Conservation (phyloP, 2,888 invertebrate genomes). For the Molorchus minor region DNA sequence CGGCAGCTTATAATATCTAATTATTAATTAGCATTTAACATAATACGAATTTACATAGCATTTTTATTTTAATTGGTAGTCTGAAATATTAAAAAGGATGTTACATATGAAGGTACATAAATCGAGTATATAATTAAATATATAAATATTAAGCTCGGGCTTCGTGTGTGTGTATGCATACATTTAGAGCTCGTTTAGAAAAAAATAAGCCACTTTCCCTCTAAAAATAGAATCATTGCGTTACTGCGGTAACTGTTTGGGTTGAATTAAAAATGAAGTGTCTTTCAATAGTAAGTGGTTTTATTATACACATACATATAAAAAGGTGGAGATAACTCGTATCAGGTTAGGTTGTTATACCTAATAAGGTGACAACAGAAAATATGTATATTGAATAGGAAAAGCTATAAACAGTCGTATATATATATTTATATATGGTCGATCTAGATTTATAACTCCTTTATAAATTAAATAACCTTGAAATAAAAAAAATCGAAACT, state of each 20-base stretch:
- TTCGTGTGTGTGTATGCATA: slow-evolving; percentile 13
- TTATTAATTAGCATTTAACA: slow-evolving; percentile 20
- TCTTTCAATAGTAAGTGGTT: not conserved
- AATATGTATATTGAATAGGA: not conserved
- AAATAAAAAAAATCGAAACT: too few species aligned
- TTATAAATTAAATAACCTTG: too few species aligned
- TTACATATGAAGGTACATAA: slow-evolving; percentile 20
- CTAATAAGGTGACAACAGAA: not conserved
- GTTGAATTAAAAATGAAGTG: slow-evolving; percentile 5
- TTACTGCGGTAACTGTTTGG: slow-evolving; percentile 12
- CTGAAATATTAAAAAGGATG: slow-evolving; percentile 11
- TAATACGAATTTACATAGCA: slow-evolving; percentile 19
- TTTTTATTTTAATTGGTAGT: slow-evolving; percentile 17
- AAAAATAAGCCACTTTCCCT: slow-evolving; percentile 21
- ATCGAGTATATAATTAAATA: slow-evolving; percentile 19
- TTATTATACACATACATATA: too few species aligned
- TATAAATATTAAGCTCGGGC: slow-evolving; percentile 20
- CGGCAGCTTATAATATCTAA: slow-evolving; percentile 1
- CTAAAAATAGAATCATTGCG: slow-evolving; percentile 20
- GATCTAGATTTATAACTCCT: too few species aligned
- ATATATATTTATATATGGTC: too few species aligned
- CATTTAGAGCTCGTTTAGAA: slow-evolving; percentile 14
- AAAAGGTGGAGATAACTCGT: not conserved
- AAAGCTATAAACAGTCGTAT: too few species aligned
- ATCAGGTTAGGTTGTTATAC: not conserved